Evolutionary conservation across 2,113 vertebrate species (phyloP).

Genomic region (Sebastes schlegelii): DNA sequence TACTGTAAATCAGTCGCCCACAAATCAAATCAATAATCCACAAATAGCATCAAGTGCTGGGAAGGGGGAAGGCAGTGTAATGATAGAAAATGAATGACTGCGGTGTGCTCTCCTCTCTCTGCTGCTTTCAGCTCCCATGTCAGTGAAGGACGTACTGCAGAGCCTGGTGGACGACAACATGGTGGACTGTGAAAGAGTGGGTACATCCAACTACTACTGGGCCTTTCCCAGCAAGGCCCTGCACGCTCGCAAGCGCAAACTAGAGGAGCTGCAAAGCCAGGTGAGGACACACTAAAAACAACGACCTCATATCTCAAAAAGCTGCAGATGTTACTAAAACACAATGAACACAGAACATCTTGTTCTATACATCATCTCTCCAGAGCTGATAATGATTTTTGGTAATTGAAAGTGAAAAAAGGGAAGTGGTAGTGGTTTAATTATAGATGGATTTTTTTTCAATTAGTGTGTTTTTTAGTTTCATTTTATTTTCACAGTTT

Average conservation of each 20-base stretch:
- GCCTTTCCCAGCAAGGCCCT: constrained; percentile 97
- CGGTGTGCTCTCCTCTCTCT: background rate
- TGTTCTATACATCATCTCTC: background rate
- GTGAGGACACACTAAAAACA: constrained; percentile 77
- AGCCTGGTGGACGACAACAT: constrained; percentile 97
- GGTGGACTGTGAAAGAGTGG: constrained; percentile 96
- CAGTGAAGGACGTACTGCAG: constrained; percentile 96
- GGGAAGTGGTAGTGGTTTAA: background rate
- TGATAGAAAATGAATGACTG: background rate
- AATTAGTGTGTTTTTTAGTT: background rate
- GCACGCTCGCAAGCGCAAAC: constrained; percentile 87
- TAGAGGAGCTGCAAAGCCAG: constrained; percentile 90
- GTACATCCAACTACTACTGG: constrained; percentile 99
- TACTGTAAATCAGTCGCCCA: background rate
- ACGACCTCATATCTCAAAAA: background rate
- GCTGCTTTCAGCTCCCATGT: constrained; percentile 89
- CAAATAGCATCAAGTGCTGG: background rate
- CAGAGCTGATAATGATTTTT: background rate
- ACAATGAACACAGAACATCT: background rate
- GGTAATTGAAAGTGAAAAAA: background rate
- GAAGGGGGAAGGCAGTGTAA: background rate
- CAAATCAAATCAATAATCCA: constrained; percentile 10
- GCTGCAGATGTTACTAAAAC: background rate
- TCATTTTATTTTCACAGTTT: background rate
- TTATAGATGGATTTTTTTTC: background rate